Percentiles rank a stretch among this genome's conserved stretches.
Evolutionary conservation across 2,113 vertebrate genomes (phyloP).

Genomic region (Trichechus manatus): DNA sequence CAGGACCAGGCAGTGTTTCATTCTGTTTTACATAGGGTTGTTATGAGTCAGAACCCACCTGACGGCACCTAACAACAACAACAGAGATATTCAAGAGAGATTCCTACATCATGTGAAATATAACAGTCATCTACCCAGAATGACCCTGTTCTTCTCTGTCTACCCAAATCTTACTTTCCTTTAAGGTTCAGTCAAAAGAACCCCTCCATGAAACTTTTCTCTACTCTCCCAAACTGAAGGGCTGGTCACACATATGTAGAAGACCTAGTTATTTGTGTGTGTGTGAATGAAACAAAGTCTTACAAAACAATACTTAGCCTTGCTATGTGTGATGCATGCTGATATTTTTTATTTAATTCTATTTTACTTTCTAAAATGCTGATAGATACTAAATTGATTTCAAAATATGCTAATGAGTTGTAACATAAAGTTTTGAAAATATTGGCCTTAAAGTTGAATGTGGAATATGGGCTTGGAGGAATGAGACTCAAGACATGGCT

Average conservation of each 20-base stretch:
- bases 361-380: background rate
- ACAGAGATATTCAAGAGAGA: background rate
- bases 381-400: background rate
- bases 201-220: background rate
- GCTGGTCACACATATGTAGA: background rate
- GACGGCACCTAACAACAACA: too few species aligned
- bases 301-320: background rate
- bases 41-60: too few species aligned
- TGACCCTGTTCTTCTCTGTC: background rate
- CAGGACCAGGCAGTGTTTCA: too few species aligned
- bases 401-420: background rate
- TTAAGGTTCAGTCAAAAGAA: background rate
- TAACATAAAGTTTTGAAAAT: background rate
- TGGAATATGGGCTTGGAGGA: background rate
- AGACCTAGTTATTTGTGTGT: background rate
- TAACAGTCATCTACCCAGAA: background rate
- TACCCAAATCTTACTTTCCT: background rate
- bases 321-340: background rate
- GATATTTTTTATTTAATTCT: background rate
- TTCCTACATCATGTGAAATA: background rate
- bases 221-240: background rate
- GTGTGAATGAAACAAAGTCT: background rate
- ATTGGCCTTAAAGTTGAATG: background rate
- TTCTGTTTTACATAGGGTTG: too few species aligned
- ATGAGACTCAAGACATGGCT: background rate